phyloP scores from a whole-genome alignment of 2,888 invertebrate genomes.

The Hyposoter didymator region DNA sequence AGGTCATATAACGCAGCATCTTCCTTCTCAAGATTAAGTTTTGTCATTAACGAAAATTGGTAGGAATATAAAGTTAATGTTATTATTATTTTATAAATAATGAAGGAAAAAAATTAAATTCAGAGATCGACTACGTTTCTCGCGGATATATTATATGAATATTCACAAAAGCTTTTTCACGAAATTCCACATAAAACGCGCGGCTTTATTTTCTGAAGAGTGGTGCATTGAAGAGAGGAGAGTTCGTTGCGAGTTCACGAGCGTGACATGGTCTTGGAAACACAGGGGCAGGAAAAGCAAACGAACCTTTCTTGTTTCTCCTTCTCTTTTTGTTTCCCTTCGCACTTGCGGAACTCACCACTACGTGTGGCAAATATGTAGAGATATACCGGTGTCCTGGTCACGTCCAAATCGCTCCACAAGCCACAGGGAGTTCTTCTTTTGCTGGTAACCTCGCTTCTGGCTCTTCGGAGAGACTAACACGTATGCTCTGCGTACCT shows the following conservation, averaged over 20 bases:
- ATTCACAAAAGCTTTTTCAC: background rate
- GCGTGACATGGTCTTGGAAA: slow-evolving; percentile 36
- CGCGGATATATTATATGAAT: background rate
- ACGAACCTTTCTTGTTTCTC: slow-evolving; percentile 28
- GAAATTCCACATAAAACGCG: background rate
- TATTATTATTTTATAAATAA: no score
- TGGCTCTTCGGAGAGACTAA: slow-evolving; percentile 61
- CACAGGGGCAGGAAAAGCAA: slow-evolving; percentile 27
- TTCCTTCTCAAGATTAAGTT: slow-evolving; percentile 15
- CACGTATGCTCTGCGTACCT: slow-evolving; percentile 58
- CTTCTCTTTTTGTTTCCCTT: slow-evolving; percentile 27
- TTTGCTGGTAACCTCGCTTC: slow-evolving; percentile 39
- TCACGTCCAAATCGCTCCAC: slow-evolving; percentile 67
- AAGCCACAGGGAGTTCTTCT: slow-evolving; percentile 35
- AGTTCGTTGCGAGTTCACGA: slow-evolving; percentile 37
- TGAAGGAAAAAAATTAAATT: background rate
- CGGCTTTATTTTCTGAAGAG: slow-evolving; percentile 52
- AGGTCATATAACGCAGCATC: slow-evolving; percentile 33
- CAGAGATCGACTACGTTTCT: background rate
- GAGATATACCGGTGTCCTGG: slow-evolving; percentile 53
- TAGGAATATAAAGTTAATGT: background rate
- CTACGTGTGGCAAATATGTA: slow-evolving; percentile 59
- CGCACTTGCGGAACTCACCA: slow-evolving; percentile 30
- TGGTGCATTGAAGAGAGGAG: slow-evolving; percentile 34
- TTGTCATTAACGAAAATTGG: background rate